A percentile compares a stretch with the other conserved stretches of the same genome.
These are phyloP conservation scores for Phalanger gymnotis DNA, from an alignment of 2,797 vertebrate genomes.

Conservation along the genomic window DNA sequence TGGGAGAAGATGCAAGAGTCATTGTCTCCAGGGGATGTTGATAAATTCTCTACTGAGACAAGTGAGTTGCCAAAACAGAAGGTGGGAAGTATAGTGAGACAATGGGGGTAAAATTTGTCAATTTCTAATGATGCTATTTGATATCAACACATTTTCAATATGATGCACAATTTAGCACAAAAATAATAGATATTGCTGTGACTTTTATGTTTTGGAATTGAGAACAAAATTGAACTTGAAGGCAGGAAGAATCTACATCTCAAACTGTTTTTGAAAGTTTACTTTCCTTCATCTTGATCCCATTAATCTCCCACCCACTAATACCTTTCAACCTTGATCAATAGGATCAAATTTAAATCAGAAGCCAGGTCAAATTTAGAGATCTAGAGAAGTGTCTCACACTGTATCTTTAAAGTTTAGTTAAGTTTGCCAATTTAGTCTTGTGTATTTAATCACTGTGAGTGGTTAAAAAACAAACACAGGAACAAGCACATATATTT, in stretches of 20 bases:
- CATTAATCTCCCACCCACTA: neutral
- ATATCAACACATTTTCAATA: neutral
- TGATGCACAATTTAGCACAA: neutral
- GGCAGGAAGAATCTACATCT: neutral
- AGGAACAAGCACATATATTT: neutral
- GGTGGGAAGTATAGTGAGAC: neutral
- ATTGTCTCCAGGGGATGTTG: neutral
- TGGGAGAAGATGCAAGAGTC: neutral
- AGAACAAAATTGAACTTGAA: neutral
- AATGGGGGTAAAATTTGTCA: neutral
- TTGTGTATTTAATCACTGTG: neutral
- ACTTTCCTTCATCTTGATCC: neutral
- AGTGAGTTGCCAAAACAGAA: neutral
- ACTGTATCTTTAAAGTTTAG: neutral
- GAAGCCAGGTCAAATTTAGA: neutral
- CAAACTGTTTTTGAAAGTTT: neutral
- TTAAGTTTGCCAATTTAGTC: neutral
- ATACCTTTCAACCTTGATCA: neutral
- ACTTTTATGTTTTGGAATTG: neutral
- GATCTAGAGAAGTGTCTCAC: neutral
- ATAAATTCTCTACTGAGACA: neutral
- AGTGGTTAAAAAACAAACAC: neutral
- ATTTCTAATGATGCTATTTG: neutral
- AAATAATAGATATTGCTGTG: neutral
- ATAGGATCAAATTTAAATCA: neutral